These are phyloP conservation scores for Nycticebus coucang DNA, from an alignment of 2,113 vertebrate species.

Conservation along the genomic window DNA sequence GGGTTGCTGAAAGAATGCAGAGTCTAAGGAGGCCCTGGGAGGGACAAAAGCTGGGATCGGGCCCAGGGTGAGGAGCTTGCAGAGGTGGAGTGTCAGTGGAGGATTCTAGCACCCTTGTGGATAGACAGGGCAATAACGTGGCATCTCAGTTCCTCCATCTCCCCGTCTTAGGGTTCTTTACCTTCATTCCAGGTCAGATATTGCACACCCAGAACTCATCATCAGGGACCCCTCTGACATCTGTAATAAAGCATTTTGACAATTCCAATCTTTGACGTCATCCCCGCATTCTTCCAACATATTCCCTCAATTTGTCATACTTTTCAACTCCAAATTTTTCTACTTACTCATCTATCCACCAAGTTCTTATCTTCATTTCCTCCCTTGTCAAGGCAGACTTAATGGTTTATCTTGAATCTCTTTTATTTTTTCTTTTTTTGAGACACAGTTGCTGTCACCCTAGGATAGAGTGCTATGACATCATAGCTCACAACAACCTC, in stretches of 20 bases:
- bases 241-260: background rate
- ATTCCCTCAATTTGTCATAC: background rate
- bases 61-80: background rate
- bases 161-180: background rate
- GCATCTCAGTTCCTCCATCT: background rate
- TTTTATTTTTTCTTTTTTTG: too few relatives aligned
- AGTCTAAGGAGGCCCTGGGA: background rate
- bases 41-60: background rate
- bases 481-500: too few relatives aligned
- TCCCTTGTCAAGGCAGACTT: background rate
- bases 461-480: too few relatives aligned
- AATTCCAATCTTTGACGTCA: background rate
- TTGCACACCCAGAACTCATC: too few relatives aligned
- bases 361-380: background rate
- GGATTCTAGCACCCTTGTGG: background rate
- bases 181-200: background rate
- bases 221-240: background rate
- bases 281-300: background rate
- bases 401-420: background rate
- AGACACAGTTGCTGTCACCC: too few relatives aligned
- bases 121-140: too few relatives aligned
- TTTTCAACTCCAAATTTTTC: background rate
- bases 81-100: background rate
- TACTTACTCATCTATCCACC: background rate
- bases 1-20: background rate